Percentiles rank a stretch among this genome's conserved stretches.
phyloP scores from a whole-genome alignment of 2,888 invertebrate genomes.

The Aphelenchoides bicaudatus region DNA sequence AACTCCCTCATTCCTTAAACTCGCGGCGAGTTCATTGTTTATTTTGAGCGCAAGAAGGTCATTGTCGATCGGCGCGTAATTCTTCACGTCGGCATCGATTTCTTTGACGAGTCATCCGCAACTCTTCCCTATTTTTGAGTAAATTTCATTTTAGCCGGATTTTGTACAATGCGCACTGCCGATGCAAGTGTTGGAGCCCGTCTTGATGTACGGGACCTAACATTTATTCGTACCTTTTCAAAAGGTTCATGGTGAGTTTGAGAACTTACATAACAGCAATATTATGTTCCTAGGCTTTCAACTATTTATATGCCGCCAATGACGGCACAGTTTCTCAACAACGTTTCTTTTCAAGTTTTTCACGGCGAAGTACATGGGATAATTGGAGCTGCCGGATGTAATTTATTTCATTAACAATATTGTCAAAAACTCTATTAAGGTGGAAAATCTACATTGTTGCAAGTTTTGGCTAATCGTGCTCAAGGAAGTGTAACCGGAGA shows the following conservation, averaged over 20 bases:
- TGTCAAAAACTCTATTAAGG: too few species aligned
- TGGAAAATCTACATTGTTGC: conserved; percentile 86
- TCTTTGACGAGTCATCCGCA: too few species aligned
- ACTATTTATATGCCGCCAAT: conserved; percentile 52
- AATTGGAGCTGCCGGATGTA: conserved; percentile 83
- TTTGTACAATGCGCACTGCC: conserved; percentile 11
- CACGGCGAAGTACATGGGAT: conserved; percentile 90
- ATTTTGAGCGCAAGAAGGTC: too few species aligned
- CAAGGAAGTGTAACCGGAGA: conserved; percentile 80
- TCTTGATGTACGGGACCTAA: conserved; percentile 44
- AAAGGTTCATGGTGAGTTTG: conserved; percentile 37
- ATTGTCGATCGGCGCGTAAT: too few species aligned
- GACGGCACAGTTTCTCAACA: conserved; percentile 72
- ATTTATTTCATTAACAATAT: too few species aligned
- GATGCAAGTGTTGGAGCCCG: conserved; percentile 23
- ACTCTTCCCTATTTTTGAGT: too few species aligned
- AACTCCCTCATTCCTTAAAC: too few species aligned
- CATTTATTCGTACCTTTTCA: conserved; percentile 48
- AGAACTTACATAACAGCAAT: background rate
- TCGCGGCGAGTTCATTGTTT: too few species aligned
- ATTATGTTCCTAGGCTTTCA: conserved; percentile 36
- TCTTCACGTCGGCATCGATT: too few species aligned
- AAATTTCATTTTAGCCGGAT: too few species aligned
- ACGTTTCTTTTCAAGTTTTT: conserved; percentile 83
- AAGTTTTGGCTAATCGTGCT: conserved; percentile 74